A percentile compares a stretch with the other conserved stretches of the same genome.
Conservation (phyloP, 1,140 invertebrate species). For the Brachystomella parvula region DNA sequence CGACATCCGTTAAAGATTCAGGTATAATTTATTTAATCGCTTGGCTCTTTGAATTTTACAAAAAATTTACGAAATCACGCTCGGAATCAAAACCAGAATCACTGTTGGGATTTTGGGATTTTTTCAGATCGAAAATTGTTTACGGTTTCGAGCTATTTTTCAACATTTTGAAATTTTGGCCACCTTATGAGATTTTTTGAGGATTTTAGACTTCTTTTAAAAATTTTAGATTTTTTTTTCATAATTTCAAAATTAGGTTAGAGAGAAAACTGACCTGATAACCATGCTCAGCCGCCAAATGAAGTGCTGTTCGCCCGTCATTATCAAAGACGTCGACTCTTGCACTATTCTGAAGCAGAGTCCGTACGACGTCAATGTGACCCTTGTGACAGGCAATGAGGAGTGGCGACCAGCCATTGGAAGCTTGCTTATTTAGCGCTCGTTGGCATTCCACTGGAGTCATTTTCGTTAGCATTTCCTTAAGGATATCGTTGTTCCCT, state of each 20-base stretch:
- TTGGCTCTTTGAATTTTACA: no score
- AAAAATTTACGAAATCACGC: no score
- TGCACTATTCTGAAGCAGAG: slow-evolving; percentile 78
- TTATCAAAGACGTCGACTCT: slow-evolving; percentile 97
- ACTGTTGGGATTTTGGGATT: no score
- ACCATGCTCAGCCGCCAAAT: slow-evolving; percentile 44
- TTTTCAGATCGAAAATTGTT: no score
- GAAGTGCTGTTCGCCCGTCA: slow-evolving; percentile 87
- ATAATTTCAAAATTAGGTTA: background rate
- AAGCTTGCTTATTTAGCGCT: slow-evolving; percentile 85
- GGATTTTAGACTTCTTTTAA: background rate
- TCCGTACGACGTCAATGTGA: slow-evolving; percentile 76
- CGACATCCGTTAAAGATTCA: background rate
- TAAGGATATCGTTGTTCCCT: slow-evolving; percentile 89
- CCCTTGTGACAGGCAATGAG: slow-evolving; percentile 74
- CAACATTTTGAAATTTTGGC: slow-evolving; percentile 11
- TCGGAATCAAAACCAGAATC: no score
- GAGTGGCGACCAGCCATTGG: slow-evolving; percentile 89
- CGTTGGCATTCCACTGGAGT: slow-evolving; percentile 76
- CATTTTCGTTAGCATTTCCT: slow-evolving; percentile 87
- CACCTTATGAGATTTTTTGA: slow-evolving; percentile 12
- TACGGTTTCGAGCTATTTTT: background rate
- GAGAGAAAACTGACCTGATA: slow-evolving; percentile 20
- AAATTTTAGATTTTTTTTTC: slow-evolving; percentile 1
- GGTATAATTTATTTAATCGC: background rate